Evolutionary conservation across 2,888 invertebrate genomes (phyloP).

Genomic region (Mycogona germanica): DNA sequence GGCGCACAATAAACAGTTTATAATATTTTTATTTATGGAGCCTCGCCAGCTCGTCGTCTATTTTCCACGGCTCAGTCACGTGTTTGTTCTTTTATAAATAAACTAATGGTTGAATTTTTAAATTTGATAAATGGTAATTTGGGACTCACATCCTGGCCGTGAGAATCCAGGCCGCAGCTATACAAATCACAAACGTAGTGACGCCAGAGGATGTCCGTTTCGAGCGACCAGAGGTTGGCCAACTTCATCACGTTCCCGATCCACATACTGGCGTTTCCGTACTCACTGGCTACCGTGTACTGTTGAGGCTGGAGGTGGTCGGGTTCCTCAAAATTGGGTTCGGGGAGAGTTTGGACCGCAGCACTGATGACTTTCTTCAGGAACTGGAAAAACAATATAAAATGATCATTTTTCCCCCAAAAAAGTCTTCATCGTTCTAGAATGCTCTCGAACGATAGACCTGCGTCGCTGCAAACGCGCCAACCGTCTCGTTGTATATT

Average conservation of each 20-base stretch:
- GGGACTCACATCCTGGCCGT: conserved; percentile 45
- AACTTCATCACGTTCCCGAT: conserved; percentile 56
- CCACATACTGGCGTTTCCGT: conserved; percentile 44
- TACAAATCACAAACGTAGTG: conserved; percentile 60
- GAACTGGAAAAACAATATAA: conserved; percentile 46
- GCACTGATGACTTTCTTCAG: conserved; percentile 57
- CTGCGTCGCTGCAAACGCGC: too few relatives aligned
- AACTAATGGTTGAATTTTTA: neutral
- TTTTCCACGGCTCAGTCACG: too few relatives aligned
- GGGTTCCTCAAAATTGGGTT: conserved; percentile 24
- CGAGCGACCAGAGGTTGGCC: conserved; percentile 63
- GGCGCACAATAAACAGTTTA: too few relatives aligned
- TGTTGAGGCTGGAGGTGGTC: conserved; percentile 13
- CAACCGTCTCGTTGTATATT: too few relatives aligned
- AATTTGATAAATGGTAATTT: neutral
- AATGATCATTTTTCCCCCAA: too few relatives aligned
- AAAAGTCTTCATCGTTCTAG: too few relatives aligned
- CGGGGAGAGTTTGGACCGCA: conserved; percentile 55
- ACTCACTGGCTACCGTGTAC: conserved; percentile 19
- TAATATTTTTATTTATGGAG: too few relatives aligned
- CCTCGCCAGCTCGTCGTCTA: too few relatives aligned
- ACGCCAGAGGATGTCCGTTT: conserved; percentile 55
- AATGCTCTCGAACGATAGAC: too few relatives aligned
- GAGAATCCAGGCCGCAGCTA: conserved; percentile 44
- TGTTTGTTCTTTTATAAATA: too few relatives aligned